These are phyloP conservation scores for Sinosuthora webbiana DNA, from an alignment of 2,113 vertebrate species.

Conservation along the genomic window DNA sequence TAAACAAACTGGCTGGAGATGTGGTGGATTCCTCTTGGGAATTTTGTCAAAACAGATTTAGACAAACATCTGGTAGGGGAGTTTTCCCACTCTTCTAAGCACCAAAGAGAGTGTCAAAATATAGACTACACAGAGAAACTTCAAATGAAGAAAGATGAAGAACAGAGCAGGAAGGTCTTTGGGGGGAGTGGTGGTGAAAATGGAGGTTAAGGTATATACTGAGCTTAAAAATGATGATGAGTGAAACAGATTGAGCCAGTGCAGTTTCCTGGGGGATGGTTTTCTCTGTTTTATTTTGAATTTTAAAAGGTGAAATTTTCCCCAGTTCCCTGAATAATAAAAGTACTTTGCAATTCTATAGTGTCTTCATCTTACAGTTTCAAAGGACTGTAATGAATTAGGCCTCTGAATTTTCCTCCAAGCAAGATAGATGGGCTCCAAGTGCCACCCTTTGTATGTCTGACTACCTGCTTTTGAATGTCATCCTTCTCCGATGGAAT, in stretches of 20 bases:
- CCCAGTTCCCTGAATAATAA: background rate
- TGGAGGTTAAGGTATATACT: background rate
- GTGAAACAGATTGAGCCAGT: background rate
- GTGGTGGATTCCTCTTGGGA: background rate
- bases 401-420: background rate
- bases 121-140: background rate
- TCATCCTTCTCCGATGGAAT: background rate
- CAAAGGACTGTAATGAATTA: conserved; percentile 24
- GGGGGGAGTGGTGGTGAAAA: background rate
- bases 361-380: background rate
- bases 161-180: background rate
- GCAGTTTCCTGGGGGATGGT: background rate
- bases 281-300: background rate
- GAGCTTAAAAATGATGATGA: background rate
- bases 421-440: background rate
- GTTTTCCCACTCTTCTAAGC: background rate
- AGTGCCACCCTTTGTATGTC: background rate
- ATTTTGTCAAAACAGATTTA: background rate
- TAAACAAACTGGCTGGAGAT: background rate
- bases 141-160: background rate
- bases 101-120: background rate
- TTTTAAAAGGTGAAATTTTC: background rate
- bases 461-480: conserved; percentile 6
- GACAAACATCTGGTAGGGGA: background rate
- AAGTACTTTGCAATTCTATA: background rate